Evolutionary conservation across 1,140 invertebrate species (phyloP).

Genomic region (Dysdera silvatica): DNA sequence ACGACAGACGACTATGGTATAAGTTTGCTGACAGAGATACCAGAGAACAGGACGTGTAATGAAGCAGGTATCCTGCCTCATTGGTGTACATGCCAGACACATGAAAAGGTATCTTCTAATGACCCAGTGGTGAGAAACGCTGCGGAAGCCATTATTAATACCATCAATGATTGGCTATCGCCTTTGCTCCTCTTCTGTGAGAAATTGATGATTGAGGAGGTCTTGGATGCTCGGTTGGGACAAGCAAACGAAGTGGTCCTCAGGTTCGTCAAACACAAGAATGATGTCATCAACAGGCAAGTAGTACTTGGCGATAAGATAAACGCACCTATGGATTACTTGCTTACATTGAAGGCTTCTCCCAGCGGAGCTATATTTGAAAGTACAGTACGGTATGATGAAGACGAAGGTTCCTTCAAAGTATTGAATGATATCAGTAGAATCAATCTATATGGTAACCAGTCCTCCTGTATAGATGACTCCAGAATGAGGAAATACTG

Average conservation of each 20-base stretch:
- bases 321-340: slow-evolving; percentile 43
- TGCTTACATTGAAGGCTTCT: slow-evolving; percentile 55
- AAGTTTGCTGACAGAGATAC: slow-evolving; percentile 65
- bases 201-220: slow-evolving; percentile 50
- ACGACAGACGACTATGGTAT: slow-evolving; percentile 49
- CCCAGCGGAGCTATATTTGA: slow-evolving; percentile 69
- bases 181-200: slow-evolving; percentile 50
- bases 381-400: slow-evolving; percentile 54
- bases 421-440: slow-evolving; percentile 68
- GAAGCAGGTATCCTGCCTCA: slow-evolving; percentile 42
- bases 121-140: slow-evolving; percentile 8
- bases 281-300: slow-evolving; percentile 53
- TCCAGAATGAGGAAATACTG: slow-evolving; percentile 61
- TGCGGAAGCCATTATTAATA: slow-evolving; percentile 35
- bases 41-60: slow-evolving; percentile 46
- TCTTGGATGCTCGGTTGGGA: slow-evolving; percentile 61
- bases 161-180: slow-evolving; percentile 21
- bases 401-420: slow-evolving; percentile 52
- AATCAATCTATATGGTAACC: slow-evolving; percentile 70
- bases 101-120: slow-evolving; percentile 8
- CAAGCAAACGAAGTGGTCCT: slow-evolving; percentile 51
- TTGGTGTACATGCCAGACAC: slow-evolving; percentile 45
- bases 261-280: slow-evolving; percentile 48
- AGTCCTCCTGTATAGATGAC: slow-evolving; percentile 66
- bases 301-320: slow-evolving; percentile 28